Evolutionary conservation across 92 coral and sea anemone species (phyloP).

Genomic region (Palythoa heliodiscus): DNA sequence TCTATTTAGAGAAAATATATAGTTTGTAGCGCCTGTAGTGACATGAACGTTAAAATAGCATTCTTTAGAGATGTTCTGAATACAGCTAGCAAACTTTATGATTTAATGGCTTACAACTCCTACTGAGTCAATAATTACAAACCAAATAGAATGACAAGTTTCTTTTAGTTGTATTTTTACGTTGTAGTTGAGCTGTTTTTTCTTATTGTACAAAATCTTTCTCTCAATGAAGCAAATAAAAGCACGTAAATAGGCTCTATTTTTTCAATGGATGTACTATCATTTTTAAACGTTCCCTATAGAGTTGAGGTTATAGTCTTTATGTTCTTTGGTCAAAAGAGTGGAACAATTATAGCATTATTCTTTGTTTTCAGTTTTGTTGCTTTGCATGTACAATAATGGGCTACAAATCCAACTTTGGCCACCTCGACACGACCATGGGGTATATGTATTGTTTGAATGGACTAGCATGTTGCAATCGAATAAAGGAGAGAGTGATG

Average conservation of each 20-base stretch:
- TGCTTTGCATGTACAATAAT: not conserved
- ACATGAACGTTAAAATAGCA: not conserved
- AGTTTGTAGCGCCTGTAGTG: not conserved
- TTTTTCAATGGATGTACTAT: constrained; percentile 2
- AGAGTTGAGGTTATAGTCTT: not conserved
- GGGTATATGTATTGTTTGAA: constrained; percentile 14
- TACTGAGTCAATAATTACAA: not conserved
- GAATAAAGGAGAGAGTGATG: not conserved
- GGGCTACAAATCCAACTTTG: constrained; percentile 7
- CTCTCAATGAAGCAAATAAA: not conserved
- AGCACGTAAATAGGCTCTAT: not conserved
- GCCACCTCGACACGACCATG: constrained; percentile 26
- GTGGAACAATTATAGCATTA: not conserved
- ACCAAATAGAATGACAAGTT: not conserved
- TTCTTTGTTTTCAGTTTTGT: not conserved
- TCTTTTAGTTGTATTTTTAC: not conserved
- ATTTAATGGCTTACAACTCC: not conserved
- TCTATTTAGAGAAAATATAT: constrained; percentile 17
- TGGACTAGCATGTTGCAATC: not conserved
- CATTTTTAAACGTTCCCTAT: constrained; percentile 5
- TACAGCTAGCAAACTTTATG: not conserved
- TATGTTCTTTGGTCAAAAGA: not conserved
- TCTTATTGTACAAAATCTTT: not conserved
- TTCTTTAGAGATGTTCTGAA: not conserved
- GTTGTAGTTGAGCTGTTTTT: not conserved